A percentile compares a stretch with the other conserved stretches of the same genome.
phyloP scores from a whole-genome alignment of 1,140 invertebrate genomes.

The Phymorhynchus buccinoides region DNA sequence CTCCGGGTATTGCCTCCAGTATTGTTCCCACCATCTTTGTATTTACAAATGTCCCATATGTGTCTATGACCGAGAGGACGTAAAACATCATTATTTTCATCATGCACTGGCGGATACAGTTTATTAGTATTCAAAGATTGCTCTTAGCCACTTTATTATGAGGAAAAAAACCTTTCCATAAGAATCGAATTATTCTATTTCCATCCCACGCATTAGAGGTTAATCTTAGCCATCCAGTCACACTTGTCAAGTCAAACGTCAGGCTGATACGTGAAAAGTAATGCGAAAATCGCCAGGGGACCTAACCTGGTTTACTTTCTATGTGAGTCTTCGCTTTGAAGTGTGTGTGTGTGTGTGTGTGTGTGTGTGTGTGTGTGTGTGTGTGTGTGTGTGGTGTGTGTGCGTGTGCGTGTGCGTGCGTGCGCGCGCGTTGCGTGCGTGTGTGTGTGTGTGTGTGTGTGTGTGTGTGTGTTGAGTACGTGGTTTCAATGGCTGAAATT shows the following conservation, averaged over 20 bases:
- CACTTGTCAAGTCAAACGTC: not conserved
- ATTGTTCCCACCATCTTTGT: no score
- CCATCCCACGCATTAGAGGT: not conserved
- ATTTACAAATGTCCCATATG: no score
- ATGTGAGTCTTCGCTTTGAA: not conserved
- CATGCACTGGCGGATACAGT: no score
- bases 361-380: slow-evolving; percentile 26
- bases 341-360: not conserved
- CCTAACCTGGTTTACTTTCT: not conserved
- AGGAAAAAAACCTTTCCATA: not conserved
- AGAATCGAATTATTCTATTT: not conserved
- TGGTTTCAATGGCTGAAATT: no score
- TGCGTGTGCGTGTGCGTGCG: not conserved
- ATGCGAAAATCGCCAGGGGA: not conserved
- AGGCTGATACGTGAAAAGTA: not conserved
- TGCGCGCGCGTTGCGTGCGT: no score
- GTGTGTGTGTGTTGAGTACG: no score
- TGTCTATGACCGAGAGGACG: no score
- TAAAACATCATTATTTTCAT: no score
- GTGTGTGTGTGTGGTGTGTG: not conserved
- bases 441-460: no score
- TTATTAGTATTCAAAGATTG: no score
- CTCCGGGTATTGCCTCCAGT: no score
- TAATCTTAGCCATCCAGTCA: not conserved
- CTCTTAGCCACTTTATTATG: not conserved